A percentile compares a stretch with the other conserved stretches of the same genome.
These are phyloP conservation scores for Tympanuchus pallidicinctus DNA, from an alignment of 2,113 vertebrate species.

Conservation along the genomic window DNA sequence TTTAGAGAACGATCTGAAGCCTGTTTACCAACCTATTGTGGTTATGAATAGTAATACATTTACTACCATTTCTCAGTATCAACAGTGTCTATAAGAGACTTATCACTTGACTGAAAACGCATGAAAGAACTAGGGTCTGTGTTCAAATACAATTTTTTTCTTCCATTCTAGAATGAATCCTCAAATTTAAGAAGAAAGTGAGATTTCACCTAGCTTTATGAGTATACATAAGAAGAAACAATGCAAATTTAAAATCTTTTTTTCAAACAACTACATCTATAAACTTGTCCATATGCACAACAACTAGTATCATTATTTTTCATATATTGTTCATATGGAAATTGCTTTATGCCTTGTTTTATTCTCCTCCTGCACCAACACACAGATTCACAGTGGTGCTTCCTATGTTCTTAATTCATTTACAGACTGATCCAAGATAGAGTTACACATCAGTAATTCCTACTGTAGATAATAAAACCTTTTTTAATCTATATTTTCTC, in stretches of 20 bases:
- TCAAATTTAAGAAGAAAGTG: background rate
- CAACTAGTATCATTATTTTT: background rate
- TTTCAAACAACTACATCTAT: background rate
- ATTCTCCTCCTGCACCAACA: background rate
- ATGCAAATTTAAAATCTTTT: background rate
- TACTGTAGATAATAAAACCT: background rate
- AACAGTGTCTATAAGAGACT: background rate
- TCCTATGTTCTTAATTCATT: constrained; percentile 11
- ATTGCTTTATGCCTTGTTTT: background rate
- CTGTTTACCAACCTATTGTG: background rate
- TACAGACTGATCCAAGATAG: background rate
- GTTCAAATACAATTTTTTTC: background rate
- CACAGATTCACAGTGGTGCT: background rate
- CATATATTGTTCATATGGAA: background rate
- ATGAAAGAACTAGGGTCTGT: background rate
- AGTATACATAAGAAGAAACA: background rate
- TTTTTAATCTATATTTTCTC: constrained; percentile 63
- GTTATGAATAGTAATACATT: background rate
- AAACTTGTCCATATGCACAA: background rate
- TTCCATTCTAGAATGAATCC: background rate
- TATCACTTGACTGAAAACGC: background rate
- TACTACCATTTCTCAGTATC: background rate
- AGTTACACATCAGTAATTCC: background rate
- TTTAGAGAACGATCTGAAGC: background rate
- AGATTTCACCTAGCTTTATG: background rate